Conservation (phyloP, 2,113 vertebrate species). For the Octodon degus region DNA sequence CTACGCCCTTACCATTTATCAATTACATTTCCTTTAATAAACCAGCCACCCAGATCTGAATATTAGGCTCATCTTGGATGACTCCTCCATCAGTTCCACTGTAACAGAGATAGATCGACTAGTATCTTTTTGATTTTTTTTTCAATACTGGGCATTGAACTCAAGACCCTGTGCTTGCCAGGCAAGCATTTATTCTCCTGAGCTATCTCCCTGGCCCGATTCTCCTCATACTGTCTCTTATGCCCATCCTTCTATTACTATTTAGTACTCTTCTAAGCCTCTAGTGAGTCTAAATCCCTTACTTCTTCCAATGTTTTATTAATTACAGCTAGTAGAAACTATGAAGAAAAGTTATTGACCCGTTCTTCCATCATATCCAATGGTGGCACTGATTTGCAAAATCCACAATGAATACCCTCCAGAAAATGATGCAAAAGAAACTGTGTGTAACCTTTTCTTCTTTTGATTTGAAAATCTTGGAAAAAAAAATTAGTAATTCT, state of each 20-base stretch:
- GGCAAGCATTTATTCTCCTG: too few relatives aligned
- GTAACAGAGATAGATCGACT: not conserved
- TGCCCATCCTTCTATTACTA: not conserved
- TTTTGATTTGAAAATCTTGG: not conserved
- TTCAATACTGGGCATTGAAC: too few relatives aligned
- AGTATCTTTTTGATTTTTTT: too few relatives aligned
- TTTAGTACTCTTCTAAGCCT: not conserved
- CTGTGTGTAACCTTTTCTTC: not conserved
- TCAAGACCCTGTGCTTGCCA: too few relatives aligned
- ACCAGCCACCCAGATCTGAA: not conserved
- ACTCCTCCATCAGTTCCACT: not conserved
- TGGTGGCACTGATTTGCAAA: not conserved
- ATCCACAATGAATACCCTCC: not conserved
- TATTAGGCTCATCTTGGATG: not conserved
- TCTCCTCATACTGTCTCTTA: not conserved
- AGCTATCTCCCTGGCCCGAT: not conserved
- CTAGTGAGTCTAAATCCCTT: not conserved
- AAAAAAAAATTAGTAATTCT: not conserved
- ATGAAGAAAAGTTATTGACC: not conserved
- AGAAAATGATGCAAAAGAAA: not conserved
- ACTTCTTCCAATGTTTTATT: not conserved
- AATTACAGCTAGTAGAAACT: not conserved
- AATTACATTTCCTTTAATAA: not conserved
- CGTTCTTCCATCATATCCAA: not conserved
- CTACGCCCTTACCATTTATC: not conserved